Percentiles rank a stretch among this genome's conserved stretches.
phyloP scores from a whole-genome alignment of 1,140 invertebrate species.

The Meloidogyne floridensis region DNA sequence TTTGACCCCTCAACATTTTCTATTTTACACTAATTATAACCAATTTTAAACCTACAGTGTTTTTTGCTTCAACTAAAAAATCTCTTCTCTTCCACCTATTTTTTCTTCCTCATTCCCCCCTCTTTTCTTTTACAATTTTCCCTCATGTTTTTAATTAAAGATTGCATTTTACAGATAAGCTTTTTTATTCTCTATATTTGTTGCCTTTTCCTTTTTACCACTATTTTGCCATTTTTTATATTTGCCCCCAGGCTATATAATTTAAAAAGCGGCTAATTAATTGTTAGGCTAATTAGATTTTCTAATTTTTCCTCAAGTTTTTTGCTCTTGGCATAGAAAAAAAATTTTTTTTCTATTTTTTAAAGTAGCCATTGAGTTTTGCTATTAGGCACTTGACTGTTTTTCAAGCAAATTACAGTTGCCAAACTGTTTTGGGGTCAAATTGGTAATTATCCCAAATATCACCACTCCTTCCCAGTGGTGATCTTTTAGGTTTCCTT shows the following conservation, averaged over 20 bases:
- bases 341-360: no score
- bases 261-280: background rate
- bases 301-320: background rate
- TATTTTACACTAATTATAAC: no score
- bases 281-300: constrained; percentile 6
- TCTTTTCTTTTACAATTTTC: background rate
- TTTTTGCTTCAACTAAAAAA: background rate
- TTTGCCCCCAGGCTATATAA: background rate
- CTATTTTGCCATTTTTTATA: constrained; percentile 1
- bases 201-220: background rate
- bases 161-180: background rate
- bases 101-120: background rate
- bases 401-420: background rate
- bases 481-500: background rate
- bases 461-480: background rate
- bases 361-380: background rate
- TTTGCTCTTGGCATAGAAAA: background rate
- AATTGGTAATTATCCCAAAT: background rate
- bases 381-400: constrained; percentile 2
- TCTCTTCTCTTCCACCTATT: background rate
- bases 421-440: background rate
- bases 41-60: no score
- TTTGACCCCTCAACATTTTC: no score
- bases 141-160: background rate
- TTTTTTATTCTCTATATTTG: no score